Base-by-base conservation (phyloP, 2,888 invertebrate genomes). In the Therioaphis trifolii region DNA sequence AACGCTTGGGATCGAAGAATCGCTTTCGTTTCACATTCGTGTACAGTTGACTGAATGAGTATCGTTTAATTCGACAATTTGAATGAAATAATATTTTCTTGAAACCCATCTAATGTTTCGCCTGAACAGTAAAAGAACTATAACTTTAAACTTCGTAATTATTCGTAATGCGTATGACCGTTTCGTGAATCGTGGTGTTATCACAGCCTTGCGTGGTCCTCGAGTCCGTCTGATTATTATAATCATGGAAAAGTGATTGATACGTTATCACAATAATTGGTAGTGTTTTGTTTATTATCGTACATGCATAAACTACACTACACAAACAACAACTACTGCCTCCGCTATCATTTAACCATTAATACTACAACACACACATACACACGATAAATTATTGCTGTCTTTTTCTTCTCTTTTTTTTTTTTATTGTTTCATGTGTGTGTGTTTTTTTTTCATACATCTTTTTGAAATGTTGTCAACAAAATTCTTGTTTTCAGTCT, bases 201-300 rank as follows among this genome's bases (percentile, higher is more conserved):
- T 35, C 35, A 35, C 35, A 35, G 35, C 35, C 3, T n/a, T n/a
- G n/a, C n/a, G n/a, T n/a, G n/a, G n/a, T n/a, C n/a, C 49, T 49
- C 49, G 11, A 18, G 29, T 24, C 2, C 55, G 21, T 63, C 15
- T 43, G 21, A 63, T 63, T n/a, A 46, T n/a, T n/a, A 29, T 63
- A 24, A 75, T 75, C 77, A 77, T 78, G 77, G 77, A 78, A 78
- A 66, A 78, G 15, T 68, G 49, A 78, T 78, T 66, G 66, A 78
- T 78, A 68, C 2, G 66, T 68, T 78, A 78, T 78, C 77, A 55
- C 21, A 40, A 24, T 21, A 21, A 35, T 43, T 61, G n/a, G 43
- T 76, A 61, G 27, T n/a, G 58, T 76, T 76, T 76, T 76, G 58
- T 76, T 76, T 76, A 76, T 61, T 43, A 43, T 76, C 61, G 43